Base-by-base conservation (phyloP, 2,113 vertebrate genomes). In the Planiliza haematocheilus region DNA sequence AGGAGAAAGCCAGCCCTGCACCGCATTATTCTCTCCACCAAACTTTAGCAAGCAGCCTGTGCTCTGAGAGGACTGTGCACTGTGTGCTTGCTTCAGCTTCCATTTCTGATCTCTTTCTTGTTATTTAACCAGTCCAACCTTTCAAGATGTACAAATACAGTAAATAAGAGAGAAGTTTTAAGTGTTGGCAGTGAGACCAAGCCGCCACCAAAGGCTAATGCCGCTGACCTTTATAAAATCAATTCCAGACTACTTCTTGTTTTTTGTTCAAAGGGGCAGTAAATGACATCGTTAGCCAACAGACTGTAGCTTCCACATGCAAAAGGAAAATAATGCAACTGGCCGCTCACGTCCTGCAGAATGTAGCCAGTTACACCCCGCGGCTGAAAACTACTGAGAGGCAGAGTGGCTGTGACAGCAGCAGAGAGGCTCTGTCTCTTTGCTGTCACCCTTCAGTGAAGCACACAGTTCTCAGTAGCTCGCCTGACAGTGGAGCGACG, bases 401-500 rank as follows among this genome's bases (percentile, higher is more conserved):
- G 56, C 37, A 74, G 77, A 86, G 57, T 68, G 71, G 72, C 81
- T 72, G 37, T 89, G 90, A 89, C 87, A 92, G 80, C 57, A 77
- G 79, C 82, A 77, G 89, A 72, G 83, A 52, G 56, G 67, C 69
- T 53, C 74, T 84, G 70, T 91, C 86, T 83, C 74, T 79, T 48
- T 48, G 46, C 83, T 83, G 91, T 92, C 90, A 88, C 82, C 84
- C 84, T 82, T 89, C 91, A 88, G 83, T 86, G 83, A 71, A 84
- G 86, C 81, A 67, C 78, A n/a, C 48, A 57, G 80, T 57, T 70
- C 79, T 84, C 82, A 67, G 81, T 86, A 62, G 70, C 86, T 84
- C 59, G 75, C 45, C 60, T 85, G 86, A 89, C 85, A 90, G 88
- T 42, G n/a, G 49, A 84, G 68, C 79, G 49, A 86, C 77, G 56